A percentile compares a stretch with the other conserved stretches of the same genome.
Evolutionary conservation across 2,797 vertebrate species (phyloP).

Genomic region (Natrix natrix): DNA sequence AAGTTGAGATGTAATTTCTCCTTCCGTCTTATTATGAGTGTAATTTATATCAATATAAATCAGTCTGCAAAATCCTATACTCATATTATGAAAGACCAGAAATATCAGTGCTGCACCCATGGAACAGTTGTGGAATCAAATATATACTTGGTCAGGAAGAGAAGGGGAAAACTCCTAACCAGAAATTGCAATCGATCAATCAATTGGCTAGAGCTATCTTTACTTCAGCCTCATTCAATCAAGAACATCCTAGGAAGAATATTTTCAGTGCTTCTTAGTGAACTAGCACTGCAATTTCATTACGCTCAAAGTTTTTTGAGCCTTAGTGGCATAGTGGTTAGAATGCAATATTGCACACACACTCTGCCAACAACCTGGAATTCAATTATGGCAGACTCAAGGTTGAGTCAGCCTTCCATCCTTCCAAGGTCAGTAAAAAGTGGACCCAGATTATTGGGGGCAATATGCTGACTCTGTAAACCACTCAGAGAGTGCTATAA

Average conservation of each 20-base stretch:
- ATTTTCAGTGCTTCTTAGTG: neutral
- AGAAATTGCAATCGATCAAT: neutral
- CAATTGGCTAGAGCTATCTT: neutral
- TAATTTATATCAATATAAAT: neutral
- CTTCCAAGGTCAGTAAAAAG: neutral
- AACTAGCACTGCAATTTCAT: too few species aligned
- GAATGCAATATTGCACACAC: neutral
- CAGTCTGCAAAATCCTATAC: too few species aligned
- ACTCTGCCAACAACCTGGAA: neutral
- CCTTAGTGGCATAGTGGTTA: neutral
- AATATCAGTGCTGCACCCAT: too few species aligned
- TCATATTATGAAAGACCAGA: neutral
- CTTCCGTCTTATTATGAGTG: slow-evolving; percentile 30
- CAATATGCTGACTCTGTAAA: neutral
- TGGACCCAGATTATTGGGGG: neutral
- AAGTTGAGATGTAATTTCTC: slow-evolving; percentile 27
- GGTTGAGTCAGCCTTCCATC: neutral
- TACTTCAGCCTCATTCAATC: neutral
- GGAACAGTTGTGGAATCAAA: neutral
- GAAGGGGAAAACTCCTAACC: neutral
- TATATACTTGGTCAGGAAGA: neutral
- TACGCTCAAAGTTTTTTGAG: neutral
- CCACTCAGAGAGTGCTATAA: neutral
- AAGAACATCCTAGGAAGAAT: neutral
- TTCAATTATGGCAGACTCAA: neutral